Evolutionary conservation across 2,888 invertebrate genomes (phyloP).

Genomic region (Rugalucina vietnamica): DNA sequence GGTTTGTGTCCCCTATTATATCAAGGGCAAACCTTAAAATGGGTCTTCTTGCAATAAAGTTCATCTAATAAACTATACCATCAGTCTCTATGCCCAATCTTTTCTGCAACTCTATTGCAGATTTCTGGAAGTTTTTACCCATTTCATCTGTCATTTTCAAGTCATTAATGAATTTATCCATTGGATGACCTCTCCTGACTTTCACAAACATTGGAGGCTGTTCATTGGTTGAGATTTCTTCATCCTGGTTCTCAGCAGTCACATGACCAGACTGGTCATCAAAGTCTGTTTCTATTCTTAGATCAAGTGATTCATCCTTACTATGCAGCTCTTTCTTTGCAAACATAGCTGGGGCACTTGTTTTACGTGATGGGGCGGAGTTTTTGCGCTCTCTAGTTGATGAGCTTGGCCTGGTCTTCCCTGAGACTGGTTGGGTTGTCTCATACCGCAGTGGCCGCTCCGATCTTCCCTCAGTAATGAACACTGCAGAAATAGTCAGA

Average conservation of each 20-base stretch:
- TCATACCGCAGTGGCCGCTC: slow-evolving; percentile 76
- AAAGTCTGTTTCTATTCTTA: slow-evolving; percentile 21
- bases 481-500: slow-evolving; percentile 66
- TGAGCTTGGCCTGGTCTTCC: slow-evolving; percentile 11
- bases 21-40: too few relatives aligned
- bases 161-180: slow-evolving; percentile 75
- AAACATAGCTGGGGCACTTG: slow-evolving; percentile 40
- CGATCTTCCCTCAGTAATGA: slow-evolving; percentile 57
- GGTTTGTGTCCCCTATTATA: too few relatives aligned
- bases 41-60: too few relatives aligned
- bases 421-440: slow-evolving; percentile 72
- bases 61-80: slow-evolving; percentile 66
- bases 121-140: slow-evolving; percentile 74
- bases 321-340: slow-evolving; percentile 54
- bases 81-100: slow-evolving; percentile 72
- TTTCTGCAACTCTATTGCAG: slow-evolving; percentile 73
- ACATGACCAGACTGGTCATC: slow-evolving; percentile 33
- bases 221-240: slow-evolving; percentile 30
- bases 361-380: slow-evolving; percentile 43
- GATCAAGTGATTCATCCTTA: slow-evolving; percentile 17
- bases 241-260: neutral
- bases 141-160: slow-evolving; percentile 71
- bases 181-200: slow-evolving; percentile 66
- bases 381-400: slow-evolving; percentile 17
- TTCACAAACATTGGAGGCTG: slow-evolving; percentile 65